Percentiles rank a stretch among this genome's conserved stretches.
Conservation (phyloP, 2,113 vertebrate species). For the Ranitomeya variabilis region DNA sequence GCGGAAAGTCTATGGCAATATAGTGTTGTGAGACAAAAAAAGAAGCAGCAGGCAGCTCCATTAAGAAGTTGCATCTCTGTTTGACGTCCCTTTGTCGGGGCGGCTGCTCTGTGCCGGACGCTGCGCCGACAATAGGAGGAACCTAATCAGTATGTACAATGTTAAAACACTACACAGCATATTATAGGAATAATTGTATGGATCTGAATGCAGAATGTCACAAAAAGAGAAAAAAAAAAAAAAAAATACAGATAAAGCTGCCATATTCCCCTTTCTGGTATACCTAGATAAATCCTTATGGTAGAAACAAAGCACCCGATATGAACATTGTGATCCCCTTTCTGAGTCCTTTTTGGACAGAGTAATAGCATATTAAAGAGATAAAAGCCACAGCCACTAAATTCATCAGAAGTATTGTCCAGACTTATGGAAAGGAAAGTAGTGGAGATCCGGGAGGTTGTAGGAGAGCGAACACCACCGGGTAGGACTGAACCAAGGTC, state of each 20-base stretch:
- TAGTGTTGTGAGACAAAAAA: not conserved
- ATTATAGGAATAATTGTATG: not conserved
- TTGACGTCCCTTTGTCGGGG: not conserved
- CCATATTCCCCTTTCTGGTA: not conserved
- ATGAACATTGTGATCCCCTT: constrained; percentile 24
- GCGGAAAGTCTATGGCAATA: not conserved
- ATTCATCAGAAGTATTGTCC: constrained; percentile 25
- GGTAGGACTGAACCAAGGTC: not conserved
- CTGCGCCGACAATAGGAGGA: not conserved
- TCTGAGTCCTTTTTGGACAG: constrained; percentile 14
- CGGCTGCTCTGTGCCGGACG: not conserved
- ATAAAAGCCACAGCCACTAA: constrained; percentile 42
- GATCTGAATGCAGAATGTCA: not conserved
- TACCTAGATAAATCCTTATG: not conserved
- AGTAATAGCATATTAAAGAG: constrained; percentile 4
- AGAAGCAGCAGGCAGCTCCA: not conserved
- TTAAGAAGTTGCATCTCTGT: not conserved
- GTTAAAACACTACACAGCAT: not conserved
- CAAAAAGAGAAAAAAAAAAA: not conserved
- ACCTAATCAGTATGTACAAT: not conserved
- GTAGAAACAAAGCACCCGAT: constrained; percentile 23
- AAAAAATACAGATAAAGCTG: not conserved
- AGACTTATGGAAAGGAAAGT: not conserved
- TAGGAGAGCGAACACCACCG: constrained; percentile 18
- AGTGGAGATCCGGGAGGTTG: constrained; percentile 24